These are phyloP conservation scores for Phalloptychus januarius DNA, from an alignment of 2,797 vertebrate species.

Conservation along the genomic window DNA sequence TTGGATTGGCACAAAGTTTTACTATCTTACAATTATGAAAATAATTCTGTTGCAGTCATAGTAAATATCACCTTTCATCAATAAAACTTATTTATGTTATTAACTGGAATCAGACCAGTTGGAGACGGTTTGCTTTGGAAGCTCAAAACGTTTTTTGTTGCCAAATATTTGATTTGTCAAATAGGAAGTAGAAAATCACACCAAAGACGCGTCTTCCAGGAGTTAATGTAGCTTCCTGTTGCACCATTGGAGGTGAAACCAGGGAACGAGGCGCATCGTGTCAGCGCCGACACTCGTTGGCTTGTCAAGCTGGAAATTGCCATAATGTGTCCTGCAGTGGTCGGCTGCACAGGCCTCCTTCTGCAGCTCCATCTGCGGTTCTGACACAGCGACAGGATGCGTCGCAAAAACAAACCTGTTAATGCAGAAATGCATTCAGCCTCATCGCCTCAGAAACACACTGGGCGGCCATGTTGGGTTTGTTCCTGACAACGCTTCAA, in stretches of 20 bases:
- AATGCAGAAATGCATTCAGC: background rate
- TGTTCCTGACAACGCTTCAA: too few species aligned
- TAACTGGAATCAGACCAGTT: background rate
- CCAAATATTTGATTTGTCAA: slow-evolving; percentile 42
- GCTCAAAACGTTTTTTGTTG: background rate
- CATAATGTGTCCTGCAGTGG: slow-evolving; percentile 63
- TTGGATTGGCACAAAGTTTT: too few species aligned
- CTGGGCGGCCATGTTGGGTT: background rate
- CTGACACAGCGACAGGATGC: slow-evolving; percentile 9
- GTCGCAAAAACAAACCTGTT: background rate
- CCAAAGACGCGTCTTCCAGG: background rate
- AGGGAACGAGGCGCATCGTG: slow-evolving; percentile 9
- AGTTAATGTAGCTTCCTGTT: background rate
- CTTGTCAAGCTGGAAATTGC: slow-evolving; percentile 62
- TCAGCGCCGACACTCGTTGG: slow-evolving; percentile 35
- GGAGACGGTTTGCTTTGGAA: background rate
- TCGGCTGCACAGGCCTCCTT: slow-evolving; percentile 60
- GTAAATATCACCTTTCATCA: background rate
- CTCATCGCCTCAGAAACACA: background rate
- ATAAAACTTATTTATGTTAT: background rate
- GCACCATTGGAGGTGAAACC: background rate
- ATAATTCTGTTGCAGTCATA: too few species aligned
- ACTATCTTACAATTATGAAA: too few species aligned
- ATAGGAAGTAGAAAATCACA: slow-evolving; percentile 8
- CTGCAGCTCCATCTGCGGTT: slow-evolving; percentile 59